phyloP scores from a whole-genome alignment of 2,888 invertebrate species.

The Pammene aurita region DNA sequence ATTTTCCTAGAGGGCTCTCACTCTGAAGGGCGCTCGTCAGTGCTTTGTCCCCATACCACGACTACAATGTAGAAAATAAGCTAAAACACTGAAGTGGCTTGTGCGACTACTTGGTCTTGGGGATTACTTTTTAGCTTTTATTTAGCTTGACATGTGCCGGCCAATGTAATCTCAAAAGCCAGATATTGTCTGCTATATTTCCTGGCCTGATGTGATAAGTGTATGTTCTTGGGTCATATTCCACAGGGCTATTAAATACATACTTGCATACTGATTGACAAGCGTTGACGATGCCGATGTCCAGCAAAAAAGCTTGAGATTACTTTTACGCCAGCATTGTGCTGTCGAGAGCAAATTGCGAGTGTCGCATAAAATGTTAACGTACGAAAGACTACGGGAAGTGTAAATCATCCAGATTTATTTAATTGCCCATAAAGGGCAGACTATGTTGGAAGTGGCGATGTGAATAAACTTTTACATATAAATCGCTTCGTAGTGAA shows the following conservation, averaged over 20 bases:
- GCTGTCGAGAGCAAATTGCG: slow-evolving; percentile 32
- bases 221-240: neutral
- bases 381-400: slow-evolving; percentile 30
- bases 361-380: slow-evolving; percentile 27
- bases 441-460: slow-evolving; percentile 49
- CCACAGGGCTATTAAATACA: neutral
- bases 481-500: slow-evolving; percentile 25
- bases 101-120: slow-evolving; percentile 46
- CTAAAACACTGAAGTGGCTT: slow-evolving; percentile 48
- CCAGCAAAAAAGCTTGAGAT: slow-evolving; percentile 9
- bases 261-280: slow-evolving; percentile 9
- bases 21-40: slow-evolving; percentile 32
- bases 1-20: slow-evolving; percentile 31
- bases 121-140: slow-evolving; percentile 54
- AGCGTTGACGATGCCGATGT: neutral
- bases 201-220: neutral
- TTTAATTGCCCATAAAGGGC: slow-evolving; percentile 61
- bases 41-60: slow-evolving; percentile 43
- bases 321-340: slow-evolving; percentile 22
- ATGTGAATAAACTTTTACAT: slow-evolving; percentile 31
- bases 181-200: neutral
- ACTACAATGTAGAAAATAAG: slow-evolving; percentile 50
- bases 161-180: neutral
- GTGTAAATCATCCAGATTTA: slow-evolving; percentile 56
- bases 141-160: slow-evolving; percentile 3